Percentiles rank a stretch among this genome's conserved stretches.
These are phyloP conservation scores for Leucosticte australis DNA, from an alignment of 2,113 vertebrate genomes.

Conservation along the genomic window DNA sequence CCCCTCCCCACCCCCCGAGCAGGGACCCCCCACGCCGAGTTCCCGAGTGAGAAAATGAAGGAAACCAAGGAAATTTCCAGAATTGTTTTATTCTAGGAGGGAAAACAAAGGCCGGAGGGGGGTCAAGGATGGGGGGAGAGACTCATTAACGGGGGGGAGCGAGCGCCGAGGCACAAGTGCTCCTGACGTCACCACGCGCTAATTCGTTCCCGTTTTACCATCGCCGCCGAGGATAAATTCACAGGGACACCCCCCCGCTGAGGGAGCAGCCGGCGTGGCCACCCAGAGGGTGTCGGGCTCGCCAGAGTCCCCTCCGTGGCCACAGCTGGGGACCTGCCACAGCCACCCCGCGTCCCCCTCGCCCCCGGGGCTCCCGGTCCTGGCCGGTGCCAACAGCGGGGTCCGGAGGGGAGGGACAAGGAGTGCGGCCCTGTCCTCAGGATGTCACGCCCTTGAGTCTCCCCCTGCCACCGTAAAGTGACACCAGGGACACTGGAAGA, in stretches of 20 bases:
- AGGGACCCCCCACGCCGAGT: neutral
- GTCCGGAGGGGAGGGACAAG: rapidly evolving
- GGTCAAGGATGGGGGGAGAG: neutral
- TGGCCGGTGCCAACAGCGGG: neutral
- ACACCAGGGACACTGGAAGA: constrained; percentile 13
- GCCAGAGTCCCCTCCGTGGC: neutral
- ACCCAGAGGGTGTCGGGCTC: neutral
- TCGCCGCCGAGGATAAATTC: constrained; percentile 36
- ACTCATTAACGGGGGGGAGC: neutral
- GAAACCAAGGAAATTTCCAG: neutral
- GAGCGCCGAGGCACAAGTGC: neutral
- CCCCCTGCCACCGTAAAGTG: neutral
- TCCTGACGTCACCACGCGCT: neutral
- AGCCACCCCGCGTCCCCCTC: rapidly evolving
- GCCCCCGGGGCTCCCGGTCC: rapidly evolving
- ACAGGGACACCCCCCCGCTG: constrained; percentile 5
- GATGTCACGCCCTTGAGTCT: neutral
- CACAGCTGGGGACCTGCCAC: neutral
- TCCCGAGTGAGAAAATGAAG: neutral
- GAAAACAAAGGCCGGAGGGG: neutral
- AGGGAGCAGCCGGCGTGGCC: neutral
- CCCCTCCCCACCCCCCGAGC: neutral
- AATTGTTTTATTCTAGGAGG: neutral
- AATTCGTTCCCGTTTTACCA: constrained; percentile 23
- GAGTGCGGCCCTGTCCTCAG: neutral